Evolutionary conservation across 2,113 vertebrate species (phyloP).

Genomic region (Ailuropoda melanoleuca): DNA sequence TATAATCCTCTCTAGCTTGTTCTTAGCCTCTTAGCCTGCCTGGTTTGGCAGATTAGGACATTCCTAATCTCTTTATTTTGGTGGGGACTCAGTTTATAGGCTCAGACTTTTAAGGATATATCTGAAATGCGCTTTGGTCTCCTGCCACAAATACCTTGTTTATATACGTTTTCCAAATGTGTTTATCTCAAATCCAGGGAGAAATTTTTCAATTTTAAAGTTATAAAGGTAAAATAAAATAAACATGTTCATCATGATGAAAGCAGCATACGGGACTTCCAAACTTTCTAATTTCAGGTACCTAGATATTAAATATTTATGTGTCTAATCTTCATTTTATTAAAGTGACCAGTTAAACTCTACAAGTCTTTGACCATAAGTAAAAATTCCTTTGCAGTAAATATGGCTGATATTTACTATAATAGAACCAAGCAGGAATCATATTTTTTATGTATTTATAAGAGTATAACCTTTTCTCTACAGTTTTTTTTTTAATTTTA

Average conservation of each 20-base stretch:
- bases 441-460: background rate
- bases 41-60: conserved; percentile 79
- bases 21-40: conserved; percentile 72
- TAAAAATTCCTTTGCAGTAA: conserved; percentile 5
- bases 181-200: conserved; percentile 85
- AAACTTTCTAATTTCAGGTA: conserved; percentile 66
- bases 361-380: background rate
- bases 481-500: background rate
- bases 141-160: conserved; percentile 84
- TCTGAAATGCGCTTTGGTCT: conserved; percentile 83
- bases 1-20: conserved; percentile 81
- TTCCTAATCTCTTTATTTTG: conserved; percentile 84
- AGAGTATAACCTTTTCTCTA: background rate
- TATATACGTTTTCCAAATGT: conserved; percentile 91
- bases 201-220: conserved; percentile 77
- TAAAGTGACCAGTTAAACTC: background rate
- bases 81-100: conserved; percentile 82
- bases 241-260: conserved; percentile 79
- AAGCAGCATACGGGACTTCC: conserved; percentile 66
- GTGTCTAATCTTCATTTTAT: conserved; percentile 49
- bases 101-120: conserved; percentile 81
- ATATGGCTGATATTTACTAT: background rate
- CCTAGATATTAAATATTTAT: conserved; percentile 66
- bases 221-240: conserved; percentile 79
- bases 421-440: background rate